Evolutionary conservation across 2,888 invertebrate species (phyloP).

Genomic region (Epinotia demarniana): DNA sequence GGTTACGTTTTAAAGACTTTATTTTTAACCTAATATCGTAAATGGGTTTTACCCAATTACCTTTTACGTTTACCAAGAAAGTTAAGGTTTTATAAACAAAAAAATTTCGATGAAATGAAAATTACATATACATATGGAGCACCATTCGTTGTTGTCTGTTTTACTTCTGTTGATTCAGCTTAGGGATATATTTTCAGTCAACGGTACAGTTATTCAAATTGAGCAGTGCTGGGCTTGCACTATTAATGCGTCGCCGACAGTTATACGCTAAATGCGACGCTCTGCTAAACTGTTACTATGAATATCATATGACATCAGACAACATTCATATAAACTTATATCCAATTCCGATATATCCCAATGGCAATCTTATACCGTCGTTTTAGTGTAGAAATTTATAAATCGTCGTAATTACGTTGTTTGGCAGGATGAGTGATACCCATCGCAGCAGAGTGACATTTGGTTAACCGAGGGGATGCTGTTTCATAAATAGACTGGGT

Average conservation of each 20-base stretch:
- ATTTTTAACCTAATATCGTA: no score
- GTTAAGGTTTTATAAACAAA: no score
- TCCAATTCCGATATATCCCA: not conserved
- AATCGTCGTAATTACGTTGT: not conserved
- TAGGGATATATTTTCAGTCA: constrained; percentile 3
- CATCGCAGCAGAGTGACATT: constrained; percentile 10
- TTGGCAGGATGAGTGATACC: not conserved
- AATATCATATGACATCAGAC: not conserved
- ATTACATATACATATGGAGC: not conserved
- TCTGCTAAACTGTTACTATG: constrained; percentile 17
- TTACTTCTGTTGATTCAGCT: constrained; percentile 7
- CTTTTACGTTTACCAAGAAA: no score
- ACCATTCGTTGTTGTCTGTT: constrained; percentile 8
- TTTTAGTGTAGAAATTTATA: not conserved
- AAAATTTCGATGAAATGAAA: not conserved
- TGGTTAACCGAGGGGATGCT: not conserved
- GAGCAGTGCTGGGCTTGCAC: constrained; percentile 13
- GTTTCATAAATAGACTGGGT: not conserved
- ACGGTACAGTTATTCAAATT: constrained; percentile 20
- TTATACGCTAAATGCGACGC: not conserved
- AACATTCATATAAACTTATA: not conserved
- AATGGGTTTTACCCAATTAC: no score
- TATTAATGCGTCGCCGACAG: constrained; percentile 8
- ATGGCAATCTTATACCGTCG: not conserved
- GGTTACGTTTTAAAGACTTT: no score